A percentile compares a stretch with the other conserved stretches of the same genome.
phyloP scores from a whole-genome alignment of 2,888 invertebrate species.

The Lycocerus yunnanus region DNA sequence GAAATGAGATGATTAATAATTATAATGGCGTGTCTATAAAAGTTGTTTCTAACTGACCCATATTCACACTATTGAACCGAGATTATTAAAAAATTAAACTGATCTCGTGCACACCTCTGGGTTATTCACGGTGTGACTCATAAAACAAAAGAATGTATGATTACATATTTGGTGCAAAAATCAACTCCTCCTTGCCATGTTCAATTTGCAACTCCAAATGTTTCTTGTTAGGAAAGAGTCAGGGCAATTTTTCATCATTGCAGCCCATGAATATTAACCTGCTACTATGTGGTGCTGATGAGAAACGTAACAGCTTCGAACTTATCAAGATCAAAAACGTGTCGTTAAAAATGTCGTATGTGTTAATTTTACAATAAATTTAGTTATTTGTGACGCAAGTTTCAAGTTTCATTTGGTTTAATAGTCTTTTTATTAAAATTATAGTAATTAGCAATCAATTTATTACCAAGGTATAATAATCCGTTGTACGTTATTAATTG shows the following conservation, averaged over 20 bases:
- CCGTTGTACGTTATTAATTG: background rate
- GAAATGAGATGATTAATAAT: background rate
- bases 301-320: background rate
- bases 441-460: background rate
- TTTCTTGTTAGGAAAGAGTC: no score
- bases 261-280: no score
- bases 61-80: background rate
- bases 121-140: background rate
- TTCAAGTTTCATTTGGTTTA: background rate
- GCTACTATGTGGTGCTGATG: background rate
- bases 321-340: background rate
- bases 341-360: background rate
- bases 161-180: background rate
- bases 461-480: background rate
- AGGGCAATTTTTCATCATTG: no score
- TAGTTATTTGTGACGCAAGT: background rate
- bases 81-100: background rate
- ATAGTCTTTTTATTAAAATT: background rate
- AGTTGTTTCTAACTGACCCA: background rate
- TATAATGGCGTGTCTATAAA: background rate
- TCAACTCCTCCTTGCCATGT: background rate
- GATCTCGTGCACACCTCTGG: background rate
- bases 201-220: background rate
- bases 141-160: background rate
- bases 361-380: background rate